Conservation (phyloP, 2,797 vertebrate genomes). For the Poecilia picta region DNA sequence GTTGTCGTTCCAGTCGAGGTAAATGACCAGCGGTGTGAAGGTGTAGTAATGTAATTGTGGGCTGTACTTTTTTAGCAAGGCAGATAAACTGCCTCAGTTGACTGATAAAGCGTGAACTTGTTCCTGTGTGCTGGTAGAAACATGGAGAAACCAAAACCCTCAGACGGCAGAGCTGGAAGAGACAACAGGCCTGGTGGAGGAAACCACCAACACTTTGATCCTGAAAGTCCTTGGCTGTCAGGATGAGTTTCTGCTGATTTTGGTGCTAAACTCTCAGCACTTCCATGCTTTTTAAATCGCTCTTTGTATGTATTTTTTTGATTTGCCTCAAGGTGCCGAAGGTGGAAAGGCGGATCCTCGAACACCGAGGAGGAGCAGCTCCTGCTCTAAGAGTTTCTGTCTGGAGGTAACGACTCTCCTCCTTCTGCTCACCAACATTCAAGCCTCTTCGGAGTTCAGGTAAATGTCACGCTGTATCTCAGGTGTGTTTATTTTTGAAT, state of each 20-base stretch:
- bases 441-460: background rate
- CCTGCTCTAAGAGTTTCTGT: conserved; percentile 90
- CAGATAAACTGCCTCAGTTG: background rate
- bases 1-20: background rate
- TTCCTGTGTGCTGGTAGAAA: conserved; percentile 29
- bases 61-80: background rate
- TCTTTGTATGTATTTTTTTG: background rate
- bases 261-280: background rate
- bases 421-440: background rate
- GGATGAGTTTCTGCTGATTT: background rate
- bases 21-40: background rate
- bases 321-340: conserved; percentile 56
- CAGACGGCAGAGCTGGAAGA: conserved; percentile 58
- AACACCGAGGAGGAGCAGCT: conserved; percentile 79
- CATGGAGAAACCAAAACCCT: conserved; percentile 67
- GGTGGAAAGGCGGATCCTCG: conserved; percentile 63
- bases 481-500: background rate
- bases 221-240: background rate
- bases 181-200: conserved; percentile 57
- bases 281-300: background rate
- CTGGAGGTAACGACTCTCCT: conserved; percentile 74
- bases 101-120: background rate
- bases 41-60: background rate
- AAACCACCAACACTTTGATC: conserved; percentile 20
- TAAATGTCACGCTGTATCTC: background rate